Percentiles rank a stretch among this genome's conserved stretches.
Evolutionary conservation across 2,113 vertebrate species (phyloP).

Genomic region (Anthoscopus minutus): DNA sequence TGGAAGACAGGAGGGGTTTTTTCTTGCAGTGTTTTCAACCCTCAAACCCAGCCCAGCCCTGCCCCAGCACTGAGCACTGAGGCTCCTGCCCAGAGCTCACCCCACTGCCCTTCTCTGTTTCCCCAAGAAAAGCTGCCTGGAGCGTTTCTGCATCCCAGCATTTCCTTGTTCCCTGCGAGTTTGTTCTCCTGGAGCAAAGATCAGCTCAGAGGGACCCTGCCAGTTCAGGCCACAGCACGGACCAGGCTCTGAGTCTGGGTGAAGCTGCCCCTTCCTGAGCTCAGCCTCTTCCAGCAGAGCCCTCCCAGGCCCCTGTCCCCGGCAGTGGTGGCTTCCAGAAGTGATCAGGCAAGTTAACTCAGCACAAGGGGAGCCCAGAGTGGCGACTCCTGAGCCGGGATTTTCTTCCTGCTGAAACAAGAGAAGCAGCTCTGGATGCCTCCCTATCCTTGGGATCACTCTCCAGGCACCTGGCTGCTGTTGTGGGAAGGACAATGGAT

Average conservation of each 20-base stretch:
- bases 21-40: accelerated
- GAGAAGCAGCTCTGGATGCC: neutral
- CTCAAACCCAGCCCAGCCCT: neutral
- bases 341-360: neutral
- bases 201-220: neutral
- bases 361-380: neutral
- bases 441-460: neutral
- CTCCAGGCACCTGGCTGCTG: neutral
- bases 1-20: neutral
- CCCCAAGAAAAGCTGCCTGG: neutral
- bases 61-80: neutral
- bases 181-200: neutral
- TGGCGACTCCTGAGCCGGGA: neutral
- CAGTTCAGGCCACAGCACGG: neutral
- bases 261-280: neutral
- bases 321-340: neutral
- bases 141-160: neutral
- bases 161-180: neutral
- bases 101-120: neutral
- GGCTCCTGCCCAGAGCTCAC: neutral
- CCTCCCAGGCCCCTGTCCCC: neutral
- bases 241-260: neutral
- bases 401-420: neutral
- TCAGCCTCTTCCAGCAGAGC: neutral
- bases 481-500: neutral